phyloP scores from a whole-genome alignment of 2,888 invertebrate species.

The Scaeva pyrastri region DNA sequence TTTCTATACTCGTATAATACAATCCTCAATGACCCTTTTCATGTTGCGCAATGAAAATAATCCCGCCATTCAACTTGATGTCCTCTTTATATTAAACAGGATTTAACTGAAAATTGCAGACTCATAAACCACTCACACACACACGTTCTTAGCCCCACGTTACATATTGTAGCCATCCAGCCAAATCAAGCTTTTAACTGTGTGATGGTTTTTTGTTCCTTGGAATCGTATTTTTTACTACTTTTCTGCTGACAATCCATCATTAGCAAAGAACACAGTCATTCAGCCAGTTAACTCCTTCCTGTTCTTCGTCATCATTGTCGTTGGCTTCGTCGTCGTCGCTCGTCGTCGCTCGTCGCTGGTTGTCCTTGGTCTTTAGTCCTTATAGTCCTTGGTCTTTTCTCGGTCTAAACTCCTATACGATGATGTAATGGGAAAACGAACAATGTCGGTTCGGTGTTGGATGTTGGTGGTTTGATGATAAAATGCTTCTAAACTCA shows the following conservation, averaged over 20 bases:
- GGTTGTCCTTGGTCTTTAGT: too few relatives aligned
- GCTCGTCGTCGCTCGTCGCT: too few relatives aligned
- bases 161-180: constrained; percentile 30
- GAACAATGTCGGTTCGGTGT: constrained; percentile 63
- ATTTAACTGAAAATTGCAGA: constrained; percentile 41
- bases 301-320: constrained; percentile 27
- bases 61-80: constrained; percentile 63
- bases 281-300: constrained; percentile 73
- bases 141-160: neutral
- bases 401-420: neutral
- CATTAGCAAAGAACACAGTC: constrained; percentile 70
- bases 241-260: constrained; percentile 69
- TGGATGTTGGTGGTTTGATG: constrained; percentile 55
- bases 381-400: constrained; percentile 8
- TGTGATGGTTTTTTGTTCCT: neutral
- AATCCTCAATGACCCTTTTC: constrained; percentile 56
- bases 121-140: constrained; percentile 36
- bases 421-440: constrained; percentile 61
- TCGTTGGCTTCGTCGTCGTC: neutral
- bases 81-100: constrained; percentile 50
- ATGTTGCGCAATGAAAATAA: constrained; percentile 55
- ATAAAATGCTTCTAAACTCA: constrained; percentile 70
- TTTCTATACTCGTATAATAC: constrained; percentile 9
- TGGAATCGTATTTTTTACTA: constrained; percentile 13
- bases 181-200: constrained; percentile 14